Evolutionary conservation across 2,113 vertebrate genomes (phyloP), one percentile per base, ranked within the genome.

Genomic region (Lagopus leucura): DNA sequence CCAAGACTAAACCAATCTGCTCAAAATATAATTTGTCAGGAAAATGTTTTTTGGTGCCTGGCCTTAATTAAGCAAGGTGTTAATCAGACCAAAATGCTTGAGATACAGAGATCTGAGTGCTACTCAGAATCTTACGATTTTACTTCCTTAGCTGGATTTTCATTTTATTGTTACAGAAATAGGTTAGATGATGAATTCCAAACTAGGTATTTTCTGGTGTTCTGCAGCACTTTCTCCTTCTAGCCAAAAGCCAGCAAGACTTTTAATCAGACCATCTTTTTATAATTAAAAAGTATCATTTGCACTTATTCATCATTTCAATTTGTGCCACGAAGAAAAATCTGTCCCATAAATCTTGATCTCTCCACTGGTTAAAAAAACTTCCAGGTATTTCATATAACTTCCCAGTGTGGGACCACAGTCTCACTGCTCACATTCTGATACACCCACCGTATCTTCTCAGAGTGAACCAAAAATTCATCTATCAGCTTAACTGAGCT

Each of bases 201-300:
- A 81, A 65, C 4, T 14, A 10, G 10, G 27, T 77, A 34, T 89
- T 85, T 92, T 67, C 79, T 91, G 36, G 9, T 69, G 21, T 80
- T 82, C n/a, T 71, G 12, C 10, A 54, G 34, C 13, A 70, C 16
- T 86, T 86, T 88, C 52, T 75, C 7, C 43, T 20, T 81, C 52
- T 30, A 88, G 85, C 32, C 72, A 92, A 83, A 34, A 93, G 19
- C 47, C 65, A 86, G 42, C 32, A 83, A 38, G 27, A 86, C 74
- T 95, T 92, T 80, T 82, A 65, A 67, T 77, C 70, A 60, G 34
- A 64, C 11, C 19, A 64, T 55, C 65, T 75, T 77, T 65, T 50
- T 67, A 77, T 55, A 90, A 94, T 93, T 88, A 92, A 88, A 92
- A 93, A 80, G 58, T 58, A 81, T 32, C 27, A 64, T 84, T 84